Evolutionary conservation across 2,888 invertebrate genomes (phyloP).

Genomic region (Tethea ocularis): DNA sequence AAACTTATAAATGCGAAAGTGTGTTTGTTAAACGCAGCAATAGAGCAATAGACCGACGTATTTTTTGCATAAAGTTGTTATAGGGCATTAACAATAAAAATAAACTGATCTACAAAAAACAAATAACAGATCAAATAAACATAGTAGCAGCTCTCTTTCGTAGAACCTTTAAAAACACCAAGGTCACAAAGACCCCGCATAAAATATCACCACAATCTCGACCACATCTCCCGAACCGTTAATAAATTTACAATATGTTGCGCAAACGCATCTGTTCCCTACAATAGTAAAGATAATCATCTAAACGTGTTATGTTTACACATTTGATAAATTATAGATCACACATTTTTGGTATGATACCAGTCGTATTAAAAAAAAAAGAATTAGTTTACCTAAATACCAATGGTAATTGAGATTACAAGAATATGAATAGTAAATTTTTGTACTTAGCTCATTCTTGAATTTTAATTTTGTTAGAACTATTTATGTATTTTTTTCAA

Average conservation of each 20-base stretch:
- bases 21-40: no score
- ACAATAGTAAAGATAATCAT: constrained; percentile 5
- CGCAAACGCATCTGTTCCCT: constrained; percentile 8
- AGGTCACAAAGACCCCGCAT: constrained; percentile 4
- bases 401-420: no score
- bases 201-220: constrained; percentile 8
- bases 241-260: constrained; percentile 11
- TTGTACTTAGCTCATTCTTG: no score
- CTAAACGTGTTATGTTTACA: constrained; percentile 1
- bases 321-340: neutral
- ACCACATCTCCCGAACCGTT: constrained; percentile 6
- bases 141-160: neutral
- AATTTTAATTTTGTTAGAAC: no score
- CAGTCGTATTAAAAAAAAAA: neutral
- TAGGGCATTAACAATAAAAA: no score
- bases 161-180: neutral
- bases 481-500: no score
- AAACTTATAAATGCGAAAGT: no score
- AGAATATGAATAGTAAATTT: no score
- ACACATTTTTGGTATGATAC: neutral
- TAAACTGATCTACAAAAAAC: no score
- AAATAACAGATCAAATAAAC: neutral
- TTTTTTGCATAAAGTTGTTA: no score
- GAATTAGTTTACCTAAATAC: no score
- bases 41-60: no score